A percentile compares a stretch with the other conserved stretches of the same genome.
phyloP scores from a whole-genome alignment of 2,888 invertebrate species.

The Torymus tubicola region DNA sequence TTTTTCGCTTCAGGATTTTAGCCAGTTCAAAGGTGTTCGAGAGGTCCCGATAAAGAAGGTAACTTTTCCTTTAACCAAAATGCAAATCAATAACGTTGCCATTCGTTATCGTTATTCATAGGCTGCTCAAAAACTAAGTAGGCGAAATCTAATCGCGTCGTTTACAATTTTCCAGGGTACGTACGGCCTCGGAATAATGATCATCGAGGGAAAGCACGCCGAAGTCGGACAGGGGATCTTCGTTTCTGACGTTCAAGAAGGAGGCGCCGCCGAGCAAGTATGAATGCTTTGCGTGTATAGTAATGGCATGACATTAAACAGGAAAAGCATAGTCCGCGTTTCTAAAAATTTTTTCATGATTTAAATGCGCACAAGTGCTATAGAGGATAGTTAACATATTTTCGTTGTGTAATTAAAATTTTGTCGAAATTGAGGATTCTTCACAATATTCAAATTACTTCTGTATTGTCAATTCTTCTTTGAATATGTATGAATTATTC shows the following conservation, averaged over 20 bases:
- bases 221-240: conserved; percentile 95
- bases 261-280: conserved; percentile 91
- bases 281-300: conserved; percentile 30
- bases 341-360: too few relatives aligned
- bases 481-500: conserved; percentile 33
- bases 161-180: conserved; percentile 79
- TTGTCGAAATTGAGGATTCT: too few relatives aligned
- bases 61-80: conserved; percentile 63
- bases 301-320: background rate
- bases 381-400: too few relatives aligned
- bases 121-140: conserved; percentile 5
- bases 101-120: conserved; percentile 20
- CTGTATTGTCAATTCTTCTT: background rate
- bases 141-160: conserved; percentile 25
- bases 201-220: conserved; percentile 94
- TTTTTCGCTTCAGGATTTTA: conserved; percentile 58
- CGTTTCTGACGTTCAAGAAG: conserved; percentile 94
- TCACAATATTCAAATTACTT: background rate
- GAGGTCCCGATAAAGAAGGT: conserved; percentile 92
- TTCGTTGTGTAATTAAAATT: too few relatives aligned
- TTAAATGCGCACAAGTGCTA: too few relatives aligned
- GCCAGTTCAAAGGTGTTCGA: conserved; percentile 85
- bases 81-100: background rate
- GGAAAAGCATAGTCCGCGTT: background rate
- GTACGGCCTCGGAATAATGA: conserved; percentile 94